Evolutionary conservation across 2,797 vertebrate species (phyloP), one percentile per base, ranked within the genome.

Genomic region (Anguilla obscura): DNA sequence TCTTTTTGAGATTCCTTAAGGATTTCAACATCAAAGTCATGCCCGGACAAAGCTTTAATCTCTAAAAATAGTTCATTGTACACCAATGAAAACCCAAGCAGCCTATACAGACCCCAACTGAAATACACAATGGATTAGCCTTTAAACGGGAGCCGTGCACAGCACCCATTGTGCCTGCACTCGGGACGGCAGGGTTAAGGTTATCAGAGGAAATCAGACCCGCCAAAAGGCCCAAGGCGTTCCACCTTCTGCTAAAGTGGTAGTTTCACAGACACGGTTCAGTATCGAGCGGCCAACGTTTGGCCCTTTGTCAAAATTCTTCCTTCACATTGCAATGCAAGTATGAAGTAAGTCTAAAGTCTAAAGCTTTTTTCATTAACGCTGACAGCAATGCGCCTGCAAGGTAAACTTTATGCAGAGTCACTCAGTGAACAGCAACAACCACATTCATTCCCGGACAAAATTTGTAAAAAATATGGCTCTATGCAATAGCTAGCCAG

Each of bases 171-270:
- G 82, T 66, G 58, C 33, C 60, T 48, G 36, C 60, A 45, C 21
- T 45, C 24, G 10, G 33, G 4, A 69, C 36, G 58, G 27, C 16
- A 84, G 60, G 40, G 82, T 54, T 84, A 54, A 60, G 56, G n/a
- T 87, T 87, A 87, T 84, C 79, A 84, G 45, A 84, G 87, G 48
- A 87, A 87, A 74, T 71, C 45, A 52, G 60, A 21, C 60, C 58
- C 18, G n/a, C 60, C 9, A 14, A 24, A 50, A 36, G 87, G 14
- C 60, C 8, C 2, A 21, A 84, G 24, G n/a, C 18, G 7, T 6
- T 71, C 71, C 45, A 21, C 60, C 14, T 16, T 40, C 27, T 1
- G n/a, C 45, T 1, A 36, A 58, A 66, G 56, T 27, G 76, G 24
- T 1, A 33, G 85, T n/a, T 50, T 50, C 14, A 18, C 27, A 18